Evolutionary conservation across 2,113 vertebrate species (phyloP).

Genomic region (Salvelinus fontinalis): DNA sequence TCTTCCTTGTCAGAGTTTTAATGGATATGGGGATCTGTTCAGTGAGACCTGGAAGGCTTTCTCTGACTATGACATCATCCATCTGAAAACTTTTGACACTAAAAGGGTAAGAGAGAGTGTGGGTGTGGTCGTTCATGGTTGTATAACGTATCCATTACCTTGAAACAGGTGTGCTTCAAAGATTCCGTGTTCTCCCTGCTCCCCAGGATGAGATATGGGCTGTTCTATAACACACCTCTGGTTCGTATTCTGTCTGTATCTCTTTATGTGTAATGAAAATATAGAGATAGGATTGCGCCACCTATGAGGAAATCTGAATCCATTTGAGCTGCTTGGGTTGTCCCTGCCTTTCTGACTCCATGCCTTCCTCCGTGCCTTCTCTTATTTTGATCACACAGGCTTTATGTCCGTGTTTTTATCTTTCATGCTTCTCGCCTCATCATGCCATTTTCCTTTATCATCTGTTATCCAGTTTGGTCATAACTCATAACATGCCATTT

Average conservation of each 20-base stretch:
- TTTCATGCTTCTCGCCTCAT: background rate
- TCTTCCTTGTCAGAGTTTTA: constrained; percentile 79
- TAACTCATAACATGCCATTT: constrained; percentile 29
- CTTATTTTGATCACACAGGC: background rate
- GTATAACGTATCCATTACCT: constrained; percentile 17
- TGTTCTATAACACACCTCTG: constrained; percentile 96
- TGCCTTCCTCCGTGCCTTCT: background rate
- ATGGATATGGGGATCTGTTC: constrained; percentile 94
- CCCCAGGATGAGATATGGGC: constrained; percentile 93
- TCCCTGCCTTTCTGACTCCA: background rate
- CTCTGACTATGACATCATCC: constrained; percentile 85
- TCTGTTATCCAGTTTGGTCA: constrained; percentile 20
- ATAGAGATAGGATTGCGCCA: background rate
- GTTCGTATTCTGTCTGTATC: constrained; percentile 71
- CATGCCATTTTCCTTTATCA: constrained; percentile 8
- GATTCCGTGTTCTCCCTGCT: constrained; percentile 90
- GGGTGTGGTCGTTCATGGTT: background rate
- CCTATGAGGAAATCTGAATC: background rate
- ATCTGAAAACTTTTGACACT: constrained; percentile 89
- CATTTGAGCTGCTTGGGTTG: background rate
- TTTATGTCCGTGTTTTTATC: background rate
- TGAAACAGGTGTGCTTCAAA: constrained; percentile 89
- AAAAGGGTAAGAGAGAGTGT: constrained; percentile 79
- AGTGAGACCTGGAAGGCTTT: constrained; percentile 92
- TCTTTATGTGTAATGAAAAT: background rate